Conservation (phyloP, 2,888 invertebrate genomes). For the Chrysolina oricalcia region DNA sequence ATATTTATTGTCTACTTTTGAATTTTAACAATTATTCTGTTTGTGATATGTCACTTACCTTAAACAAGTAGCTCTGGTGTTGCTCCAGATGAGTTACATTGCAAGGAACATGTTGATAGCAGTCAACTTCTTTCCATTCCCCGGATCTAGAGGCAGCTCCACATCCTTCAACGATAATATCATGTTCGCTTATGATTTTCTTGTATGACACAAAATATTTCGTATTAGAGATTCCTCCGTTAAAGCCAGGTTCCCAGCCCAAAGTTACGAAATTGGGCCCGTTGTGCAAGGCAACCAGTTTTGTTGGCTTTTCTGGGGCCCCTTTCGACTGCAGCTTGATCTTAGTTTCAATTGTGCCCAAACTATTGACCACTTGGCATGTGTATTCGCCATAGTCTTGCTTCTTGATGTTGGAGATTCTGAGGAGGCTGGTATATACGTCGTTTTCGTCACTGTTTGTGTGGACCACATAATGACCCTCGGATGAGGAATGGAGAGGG, state of each 20-base stretch:
- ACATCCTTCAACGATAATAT: conserved; percentile 77
- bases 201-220: conserved; percentile 91
- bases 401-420: conserved; percentile 82
- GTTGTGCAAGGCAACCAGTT: conserved; percentile 81
- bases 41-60: conserved; percentile 73
- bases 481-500: conserved; percentile 84
- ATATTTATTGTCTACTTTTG: too few relatives aligned
- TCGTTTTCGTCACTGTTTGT: conserved; percentile 89
- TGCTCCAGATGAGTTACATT: conserved; percentile 90
- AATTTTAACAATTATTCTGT: not conserved
- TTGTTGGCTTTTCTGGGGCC: conserved; percentile 87
- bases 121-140: conserved; percentile 90
- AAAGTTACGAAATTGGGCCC: conserved; percentile 87
- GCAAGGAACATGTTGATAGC: conserved; percentile 89
- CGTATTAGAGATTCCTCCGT: conserved; percentile 90
- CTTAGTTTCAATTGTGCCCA: conserved; percentile 84
- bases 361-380: conserved; percentile 88
- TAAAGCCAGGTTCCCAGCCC: conserved; percentile 92
- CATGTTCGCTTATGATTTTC: conserved; percentile 78
- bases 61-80: conserved; percentile 89
- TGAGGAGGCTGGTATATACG: conserved; percentile 86
- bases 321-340: conserved; percentile 91
- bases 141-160: conserved; percentile 75
- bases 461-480: conserved; percentile 90
- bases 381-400: conserved; percentile 94